Evolutionary conservation across 2,113 vertebrate genomes (phyloP).

Genomic region (Corythoichthys intestinalis): DNA sequence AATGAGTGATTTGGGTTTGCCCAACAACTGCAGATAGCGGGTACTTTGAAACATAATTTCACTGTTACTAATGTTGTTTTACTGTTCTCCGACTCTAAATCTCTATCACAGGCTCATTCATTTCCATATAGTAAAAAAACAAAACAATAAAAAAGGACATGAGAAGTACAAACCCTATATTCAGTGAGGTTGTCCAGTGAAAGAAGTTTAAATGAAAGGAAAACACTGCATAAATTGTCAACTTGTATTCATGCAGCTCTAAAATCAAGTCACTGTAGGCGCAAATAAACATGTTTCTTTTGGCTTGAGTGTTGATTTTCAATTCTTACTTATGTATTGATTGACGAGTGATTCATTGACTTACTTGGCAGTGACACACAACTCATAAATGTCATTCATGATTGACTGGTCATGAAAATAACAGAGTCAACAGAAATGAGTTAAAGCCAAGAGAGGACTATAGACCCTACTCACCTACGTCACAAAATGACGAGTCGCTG

Average conservation of each 20-base stretch:
- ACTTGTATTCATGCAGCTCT: too few species aligned
- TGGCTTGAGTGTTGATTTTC: too few species aligned
- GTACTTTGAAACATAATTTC: neutral
- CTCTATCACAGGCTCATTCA: neutral
- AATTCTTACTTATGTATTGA: neutral
- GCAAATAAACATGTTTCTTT: too few species aligned
- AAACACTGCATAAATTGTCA: neutral
- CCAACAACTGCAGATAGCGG: neutral
- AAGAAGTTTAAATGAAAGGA: neutral
- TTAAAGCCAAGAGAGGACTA: constrained; percentile 34
- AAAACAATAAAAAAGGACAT: neutral
- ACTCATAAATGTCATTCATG: constrained; percentile 10
- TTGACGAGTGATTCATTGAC: neutral
- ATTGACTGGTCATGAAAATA: constrained; percentile 26
- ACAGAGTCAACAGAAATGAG: constrained; percentile 12
- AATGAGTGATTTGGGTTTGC: neutral
- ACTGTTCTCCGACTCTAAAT: neutral
- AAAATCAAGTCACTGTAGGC: too few species aligned
- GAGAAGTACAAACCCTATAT: too few species aligned
- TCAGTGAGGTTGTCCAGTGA: too few species aligned
- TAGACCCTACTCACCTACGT: neutral
- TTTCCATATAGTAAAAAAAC: neutral
- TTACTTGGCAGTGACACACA: neutral
- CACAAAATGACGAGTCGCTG: too few species aligned
- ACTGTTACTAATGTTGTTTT: neutral